Base-by-base conservation (phyloP, 2,888 invertebrate species). In the Acutogordius australiensis region DNA sequence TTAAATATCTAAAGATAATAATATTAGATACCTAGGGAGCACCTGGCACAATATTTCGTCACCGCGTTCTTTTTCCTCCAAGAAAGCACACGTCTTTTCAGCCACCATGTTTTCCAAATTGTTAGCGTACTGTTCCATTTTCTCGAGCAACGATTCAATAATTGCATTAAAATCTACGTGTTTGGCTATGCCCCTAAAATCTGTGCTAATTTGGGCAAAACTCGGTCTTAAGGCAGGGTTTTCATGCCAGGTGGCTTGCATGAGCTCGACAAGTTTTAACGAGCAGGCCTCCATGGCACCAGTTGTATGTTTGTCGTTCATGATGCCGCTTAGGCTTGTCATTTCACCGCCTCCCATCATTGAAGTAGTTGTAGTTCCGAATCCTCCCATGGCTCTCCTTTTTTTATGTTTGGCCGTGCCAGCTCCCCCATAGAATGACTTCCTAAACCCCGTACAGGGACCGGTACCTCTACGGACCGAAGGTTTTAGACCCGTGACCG, bases 21-120 rank as follows among this genome's bases (percentile, higher is more conserved):
- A 37, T 13, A 37, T 37, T 37, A 13, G 8, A 8, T 60, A 63
- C 60, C 37, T 58, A 29, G 58, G 58, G 4, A 58, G 28, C 4
- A 58, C 30, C 28, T 58, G 58, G 21, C 18, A 30, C 4, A 58
- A 21, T 44, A 58, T 28, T 13, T 58, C 30, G n/a, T 58, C 58
- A 18, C 30, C 29, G 4, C 28, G 27, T 58, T 28, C 28, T 28
- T 58, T 58, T 21, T 58, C 58, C 18, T 58, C 58, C 29, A 58
- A 18, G 28, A 58, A 58, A 18, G 29, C 30, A 4, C 21, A 28
- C 4, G 58, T 58, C 4, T 58, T 28, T 58, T 58, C 58, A 4
- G 37, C 58, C n/a, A 58, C 37, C 23, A 30, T 58, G 4, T n/a
- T 21, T 28, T 58, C 58, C 28, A 58, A 21, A 28, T 58, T 44